These are phyloP conservation scores for Trachelus stipa DNA, from an alignment of 2,888 invertebrate species.

Conservation along the genomic window DNA sequence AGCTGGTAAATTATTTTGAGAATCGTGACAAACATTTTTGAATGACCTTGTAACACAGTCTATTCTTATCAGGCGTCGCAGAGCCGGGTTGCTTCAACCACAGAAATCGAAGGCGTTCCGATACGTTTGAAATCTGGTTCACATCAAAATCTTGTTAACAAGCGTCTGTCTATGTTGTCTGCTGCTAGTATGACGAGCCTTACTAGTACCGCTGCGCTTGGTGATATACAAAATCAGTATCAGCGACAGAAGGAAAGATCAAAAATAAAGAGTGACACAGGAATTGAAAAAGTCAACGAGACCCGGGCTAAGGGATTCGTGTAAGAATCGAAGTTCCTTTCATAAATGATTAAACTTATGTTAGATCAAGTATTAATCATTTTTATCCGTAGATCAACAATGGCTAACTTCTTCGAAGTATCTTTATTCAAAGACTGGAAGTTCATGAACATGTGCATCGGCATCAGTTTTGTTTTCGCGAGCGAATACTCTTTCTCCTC, in stretches of 20 bases:
- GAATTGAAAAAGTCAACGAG: conserved; percentile 20
- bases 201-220: conserved; percentile 27
- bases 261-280: conserved; percentile 17
- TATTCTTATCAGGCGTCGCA: conserved; percentile 25
- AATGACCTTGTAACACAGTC: background rate
- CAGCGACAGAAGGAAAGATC: background rate
- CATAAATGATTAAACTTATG: background rate
- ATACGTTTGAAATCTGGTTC: conserved; percentile 37
- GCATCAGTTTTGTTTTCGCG: conserved; percentile 76
- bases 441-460: conserved; percentile 75
- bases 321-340: conserved; percentile 18
- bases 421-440: conserved; percentile 54
- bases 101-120: conserved; percentile 41
- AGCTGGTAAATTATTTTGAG: conserved; percentile 31
- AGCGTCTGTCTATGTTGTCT: conserved; percentile 47
- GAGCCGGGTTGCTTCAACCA: conserved; percentile 32
- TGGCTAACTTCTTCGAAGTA: conserved; percentile 54
- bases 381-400: conserved; percentile 30
- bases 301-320: conserved; percentile 22
- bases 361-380: background rate
- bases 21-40: background rate
- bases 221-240: conserved; percentile 29
- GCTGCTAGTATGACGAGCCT: conserved; percentile 59
- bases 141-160: conserved; percentile 38
- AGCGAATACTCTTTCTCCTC: conserved; percentile 79